Conservation (phyloP, 2,797 vertebrate species). For the Phataginus tetradactyla region DNA sequence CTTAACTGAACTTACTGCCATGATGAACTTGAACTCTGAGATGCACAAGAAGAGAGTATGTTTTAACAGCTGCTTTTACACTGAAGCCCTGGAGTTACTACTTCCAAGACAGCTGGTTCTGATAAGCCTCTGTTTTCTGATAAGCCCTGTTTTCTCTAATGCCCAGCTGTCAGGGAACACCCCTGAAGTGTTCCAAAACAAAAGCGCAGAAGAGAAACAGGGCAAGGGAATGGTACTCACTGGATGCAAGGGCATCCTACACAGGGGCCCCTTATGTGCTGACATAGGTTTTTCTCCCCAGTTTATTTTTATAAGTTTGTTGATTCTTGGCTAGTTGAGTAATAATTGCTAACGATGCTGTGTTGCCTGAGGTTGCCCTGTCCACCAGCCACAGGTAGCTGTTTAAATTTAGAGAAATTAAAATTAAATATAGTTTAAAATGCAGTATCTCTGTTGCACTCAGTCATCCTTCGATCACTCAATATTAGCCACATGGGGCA, state of each 20-base stretch:
- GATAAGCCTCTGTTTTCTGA: conserved; percentile 1
- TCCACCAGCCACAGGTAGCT: background rate
- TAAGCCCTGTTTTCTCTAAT: background rate
- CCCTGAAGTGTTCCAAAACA: background rate
- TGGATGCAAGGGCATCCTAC: background rate
- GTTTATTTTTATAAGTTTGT: conserved; percentile 13
- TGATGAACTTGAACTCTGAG: conserved; percentile 63
- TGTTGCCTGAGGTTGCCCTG: background rate
- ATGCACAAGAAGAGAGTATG: conserved; percentile 54
- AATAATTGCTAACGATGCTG: background rate
- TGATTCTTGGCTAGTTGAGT: background rate
- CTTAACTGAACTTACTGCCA: conserved; percentile 51
- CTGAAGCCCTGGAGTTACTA: background rate
- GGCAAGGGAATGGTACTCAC: background rate
- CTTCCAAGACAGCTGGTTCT: conserved; percentile 73
- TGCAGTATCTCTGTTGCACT: background rate
- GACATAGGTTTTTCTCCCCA: background rate
- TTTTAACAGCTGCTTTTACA: conserved; percentile 77
- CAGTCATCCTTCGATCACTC: background rate
- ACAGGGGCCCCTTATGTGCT: background rate
- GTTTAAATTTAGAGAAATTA: conserved; percentile 16
- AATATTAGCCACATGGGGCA: background rate
- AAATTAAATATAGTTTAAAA: background rate
- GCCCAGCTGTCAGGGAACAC: conserved; percentile 56
- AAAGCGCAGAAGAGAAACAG: conserved; percentile 4